These are phyloP conservation scores for Bagarius yarrelli DNA, from an alignment of 2,113 vertebrate genomes.

Conservation along the genomic window DNA sequence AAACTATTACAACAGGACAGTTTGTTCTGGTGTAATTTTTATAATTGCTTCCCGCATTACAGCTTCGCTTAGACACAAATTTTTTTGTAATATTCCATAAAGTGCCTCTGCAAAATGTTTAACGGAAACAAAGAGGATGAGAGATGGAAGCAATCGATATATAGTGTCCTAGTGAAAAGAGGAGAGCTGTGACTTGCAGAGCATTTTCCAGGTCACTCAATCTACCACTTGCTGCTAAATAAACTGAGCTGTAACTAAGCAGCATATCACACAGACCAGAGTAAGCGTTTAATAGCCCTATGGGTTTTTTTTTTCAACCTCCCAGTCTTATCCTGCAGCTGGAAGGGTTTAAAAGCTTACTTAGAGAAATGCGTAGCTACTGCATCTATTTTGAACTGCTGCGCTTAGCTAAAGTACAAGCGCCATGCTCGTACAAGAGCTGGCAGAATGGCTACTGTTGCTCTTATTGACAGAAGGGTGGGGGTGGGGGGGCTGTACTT, in stretches of 20 bases:
- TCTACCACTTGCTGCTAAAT: constrained; percentile 24
- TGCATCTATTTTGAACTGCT: not conserved
- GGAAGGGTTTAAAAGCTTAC: not conserved
- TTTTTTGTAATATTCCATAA: not conserved
- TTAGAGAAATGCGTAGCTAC: not conserved
- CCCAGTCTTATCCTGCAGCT: not conserved
- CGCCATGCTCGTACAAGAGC: not conserved
- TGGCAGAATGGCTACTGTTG: not conserved
- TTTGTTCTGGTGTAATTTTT: not conserved
- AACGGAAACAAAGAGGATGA: not conserved
- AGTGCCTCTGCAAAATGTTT: not conserved
- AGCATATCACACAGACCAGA: not conserved
- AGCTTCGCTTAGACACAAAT: not conserved
- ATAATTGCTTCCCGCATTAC: not conserved
- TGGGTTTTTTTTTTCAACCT: not conserved
- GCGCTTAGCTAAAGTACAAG: not conserved
- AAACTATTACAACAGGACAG: not conserved
- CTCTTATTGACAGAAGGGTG: not conserved
- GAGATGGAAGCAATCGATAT: constrained; percentile 63
- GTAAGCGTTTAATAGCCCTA: not conserved
- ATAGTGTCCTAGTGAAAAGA: constrained; percentile 55
- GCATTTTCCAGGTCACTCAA: constrained; percentile 38
- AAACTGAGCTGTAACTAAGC: constrained; percentile 7
- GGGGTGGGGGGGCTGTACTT: not conserved
- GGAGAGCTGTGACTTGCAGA: constrained; percentile 11